phyloP scores from a whole-genome alignment of 2,113 vertebrate genomes.

The Fregata magnificens region DNA sequence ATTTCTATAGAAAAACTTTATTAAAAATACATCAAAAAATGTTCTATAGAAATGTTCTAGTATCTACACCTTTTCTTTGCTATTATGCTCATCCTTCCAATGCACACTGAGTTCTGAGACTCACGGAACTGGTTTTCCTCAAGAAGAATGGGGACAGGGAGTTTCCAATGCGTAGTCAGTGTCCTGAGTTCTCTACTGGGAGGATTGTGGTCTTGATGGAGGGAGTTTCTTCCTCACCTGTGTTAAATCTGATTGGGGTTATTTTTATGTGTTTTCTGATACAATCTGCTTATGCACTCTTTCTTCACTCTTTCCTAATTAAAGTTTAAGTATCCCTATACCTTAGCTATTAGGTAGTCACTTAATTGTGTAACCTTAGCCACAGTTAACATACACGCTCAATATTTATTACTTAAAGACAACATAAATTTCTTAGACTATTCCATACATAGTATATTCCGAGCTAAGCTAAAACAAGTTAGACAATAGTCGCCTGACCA shows the following conservation, averaged over 20 bases:
- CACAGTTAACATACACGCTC: not conserved
- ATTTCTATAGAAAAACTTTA: not conserved
- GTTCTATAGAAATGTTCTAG: not conserved
- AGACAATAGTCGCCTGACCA: not conserved
- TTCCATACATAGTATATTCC: not conserved
- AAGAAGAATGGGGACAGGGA: not conserved
- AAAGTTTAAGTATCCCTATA: not conserved
- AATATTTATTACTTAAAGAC: not conserved
- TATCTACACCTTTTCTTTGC: not conserved
- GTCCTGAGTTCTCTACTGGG: not conserved
- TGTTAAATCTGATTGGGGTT: not conserved
- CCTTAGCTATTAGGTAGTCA: not conserved
- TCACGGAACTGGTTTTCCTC: not conserved
- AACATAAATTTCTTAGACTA: not conserved
- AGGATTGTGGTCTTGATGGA: not conserved
- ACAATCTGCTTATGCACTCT: not conserved
- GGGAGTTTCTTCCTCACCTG: not conserved
- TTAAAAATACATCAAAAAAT: not conserved
- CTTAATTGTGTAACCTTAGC: not conserved
- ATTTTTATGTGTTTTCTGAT: not conserved
- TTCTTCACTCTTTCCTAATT: not conserved
- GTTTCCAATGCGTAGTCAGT: not conserved
- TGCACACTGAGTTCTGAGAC: not conserved
- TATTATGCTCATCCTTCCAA: not conserved
- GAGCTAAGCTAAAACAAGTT: not conserved